A percentile compares a stretch with the other conserved stretches of the same genome.
Evolutionary conservation across 2,113 vertebrate genomes (phyloP).

Genomic region (Entomyzon cyanotis): DNA sequence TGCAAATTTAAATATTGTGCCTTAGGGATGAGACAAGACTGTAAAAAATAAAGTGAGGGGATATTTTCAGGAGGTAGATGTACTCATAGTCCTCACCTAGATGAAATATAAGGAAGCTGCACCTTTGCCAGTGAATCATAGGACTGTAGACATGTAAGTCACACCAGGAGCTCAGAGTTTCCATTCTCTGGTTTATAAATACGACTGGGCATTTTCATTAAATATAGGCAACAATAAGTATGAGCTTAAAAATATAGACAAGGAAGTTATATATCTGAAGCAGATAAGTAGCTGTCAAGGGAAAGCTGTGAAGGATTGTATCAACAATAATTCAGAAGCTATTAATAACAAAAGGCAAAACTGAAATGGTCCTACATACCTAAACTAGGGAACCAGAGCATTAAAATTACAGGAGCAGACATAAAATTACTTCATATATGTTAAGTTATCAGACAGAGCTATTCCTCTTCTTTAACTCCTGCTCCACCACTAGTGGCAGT

Average conservation of each 20-base stretch:
- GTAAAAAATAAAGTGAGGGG: not conserved
- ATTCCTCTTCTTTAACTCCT: not conserved
- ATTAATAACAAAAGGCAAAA: not conserved
- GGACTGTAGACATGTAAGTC: not conserved
- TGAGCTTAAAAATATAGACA: not conserved
- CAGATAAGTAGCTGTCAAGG: not conserved
- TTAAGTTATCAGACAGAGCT: not conserved
- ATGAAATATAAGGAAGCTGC: not conserved
- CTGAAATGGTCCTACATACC: not conserved
- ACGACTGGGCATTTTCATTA: not conserved
- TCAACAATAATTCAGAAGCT: not conserved
- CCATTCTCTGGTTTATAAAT: not conserved
- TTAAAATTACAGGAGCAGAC: not conserved
- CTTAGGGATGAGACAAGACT: not conserved
- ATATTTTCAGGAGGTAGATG: not conserved
- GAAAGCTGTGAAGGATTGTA: not conserved
- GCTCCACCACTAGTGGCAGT: not conserved
- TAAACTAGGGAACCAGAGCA: not conserved
- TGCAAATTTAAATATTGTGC: not conserved
- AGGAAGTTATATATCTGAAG: not conserved
- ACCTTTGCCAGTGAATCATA: not conserved
- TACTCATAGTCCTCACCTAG: not conserved
- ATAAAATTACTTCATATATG: not conserved
- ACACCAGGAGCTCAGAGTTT: not conserved
- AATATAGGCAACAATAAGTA: rapidly evolving